Evolutionary conservation across 2,113 vertebrate species (phyloP), one percentile per base, ranked within the genome.

Genomic region (Daphoenositta chrysoptera): DNA sequence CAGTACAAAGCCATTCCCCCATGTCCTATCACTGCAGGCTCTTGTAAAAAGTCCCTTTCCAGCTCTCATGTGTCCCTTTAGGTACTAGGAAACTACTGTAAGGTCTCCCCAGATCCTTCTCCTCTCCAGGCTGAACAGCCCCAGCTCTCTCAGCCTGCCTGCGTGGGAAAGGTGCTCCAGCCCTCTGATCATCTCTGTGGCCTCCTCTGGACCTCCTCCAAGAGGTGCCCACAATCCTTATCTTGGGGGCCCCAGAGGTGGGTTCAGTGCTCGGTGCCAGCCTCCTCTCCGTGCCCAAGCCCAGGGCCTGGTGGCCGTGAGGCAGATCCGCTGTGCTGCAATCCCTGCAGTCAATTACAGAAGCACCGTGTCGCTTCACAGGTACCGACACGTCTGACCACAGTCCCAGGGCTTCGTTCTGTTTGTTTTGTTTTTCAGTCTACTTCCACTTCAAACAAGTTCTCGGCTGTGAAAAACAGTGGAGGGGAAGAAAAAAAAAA

Each of bases 401-500:
- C 77, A 83, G 87, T 68, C 76, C 51, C 50, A 23, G 86, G 76
- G 64, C 47, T 81, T 48, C 7, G 76, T 11, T 90, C 56, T 83
- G 69, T 93, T 95, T 93, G 90, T 86, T 95, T 94, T 77, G 93
- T 93, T 96, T 91, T 69, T 92, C 94, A 86, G 82, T 78, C 83
- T 97, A 56, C 97, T 95, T 95, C 94, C 92, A 90, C 93, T 97
- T 96, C 92, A 97, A 94, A 98, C 83, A 95, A 97, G 95, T 96
- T 97, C 96, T 98, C 23, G 21, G 86, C 93, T 91, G 92, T 96
- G 95, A 97, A 97, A 96, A 97, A 97, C 95, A 95, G 95, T 96
- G 93, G 93, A 97, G 97, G 40, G 17, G 42, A 48, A 68, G 18
- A 1, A 3, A 23, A 28, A 47, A 51, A 39, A 30, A 42, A 45